These are phyloP conservation scores for Ichneumoninae sp. DNA, from an alignment of 2,888 invertebrate genomes.

Conservation along the genomic window DNA sequence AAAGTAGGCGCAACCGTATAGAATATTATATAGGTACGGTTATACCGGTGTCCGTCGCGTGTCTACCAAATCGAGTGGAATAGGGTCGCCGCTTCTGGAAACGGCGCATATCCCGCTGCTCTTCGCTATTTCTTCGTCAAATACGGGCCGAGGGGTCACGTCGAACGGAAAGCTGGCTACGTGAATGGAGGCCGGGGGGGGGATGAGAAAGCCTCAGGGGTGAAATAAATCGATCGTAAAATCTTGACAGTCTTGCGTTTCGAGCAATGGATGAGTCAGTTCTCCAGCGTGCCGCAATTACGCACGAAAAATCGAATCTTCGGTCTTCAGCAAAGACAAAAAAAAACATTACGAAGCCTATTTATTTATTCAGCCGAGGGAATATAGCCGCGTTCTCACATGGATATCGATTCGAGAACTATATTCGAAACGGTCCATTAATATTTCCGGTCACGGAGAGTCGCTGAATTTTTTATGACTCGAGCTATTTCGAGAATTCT, in stretches of 20 bases:
- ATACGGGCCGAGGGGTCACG: slow-evolving; percentile 31
- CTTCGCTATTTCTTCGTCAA: slow-evolving; percentile 20
- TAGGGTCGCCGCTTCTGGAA: slow-evolving; percentile 30
- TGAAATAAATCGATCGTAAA: slow-evolving; percentile 40
- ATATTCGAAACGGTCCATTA: slow-evolving; percentile 1
- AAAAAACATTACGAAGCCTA: not conserved
- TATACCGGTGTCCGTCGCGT: slow-evolving; percentile 10
- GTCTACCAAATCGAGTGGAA: slow-evolving; percentile 41
- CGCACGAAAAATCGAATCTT: not conserved
- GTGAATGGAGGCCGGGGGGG: not conserved
- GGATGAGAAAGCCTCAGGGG: slow-evolving; percentile 11
- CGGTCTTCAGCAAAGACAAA: too few species aligned
- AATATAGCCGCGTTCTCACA: not conserved
- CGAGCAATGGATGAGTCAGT: not conserved
- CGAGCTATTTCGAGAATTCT: slow-evolving; percentile 1
- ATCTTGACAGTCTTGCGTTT: slow-evolving; percentile 7
- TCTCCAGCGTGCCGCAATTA: not conserved
- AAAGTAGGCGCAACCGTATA: not conserved
- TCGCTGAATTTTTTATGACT: slow-evolving; percentile 12
- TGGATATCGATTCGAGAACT: slow-evolving; percentile 2
- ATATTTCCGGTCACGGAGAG: not conserved
- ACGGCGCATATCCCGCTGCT: slow-evolving; percentile 8
- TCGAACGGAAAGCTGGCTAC: slow-evolving; percentile 2
- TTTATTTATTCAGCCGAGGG: not conserved
- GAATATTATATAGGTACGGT: slow-evolving; percentile 10